Conservation (phyloP, 2,113 vertebrate genomes). For the Calidris pugnax region DNA sequence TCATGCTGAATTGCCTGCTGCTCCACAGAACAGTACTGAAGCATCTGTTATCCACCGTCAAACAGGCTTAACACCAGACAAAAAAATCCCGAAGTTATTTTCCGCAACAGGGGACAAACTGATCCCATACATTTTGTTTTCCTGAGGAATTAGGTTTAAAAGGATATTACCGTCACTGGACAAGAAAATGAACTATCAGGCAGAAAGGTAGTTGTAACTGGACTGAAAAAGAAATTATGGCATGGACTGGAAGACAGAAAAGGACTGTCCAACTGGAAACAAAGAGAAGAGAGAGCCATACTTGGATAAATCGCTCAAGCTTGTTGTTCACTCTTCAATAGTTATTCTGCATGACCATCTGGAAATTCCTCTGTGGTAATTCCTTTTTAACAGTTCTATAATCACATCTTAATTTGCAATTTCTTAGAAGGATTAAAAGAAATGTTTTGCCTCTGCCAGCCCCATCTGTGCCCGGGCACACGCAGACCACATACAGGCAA, state of each 20-base stretch:
- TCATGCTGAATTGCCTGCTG: not conserved
- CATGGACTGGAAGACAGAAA: not conserved
- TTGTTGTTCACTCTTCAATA: not conserved
- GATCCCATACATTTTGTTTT: not conserved
- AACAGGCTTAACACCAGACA: not conserved
- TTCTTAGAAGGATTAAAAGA: conserved; percentile 59
- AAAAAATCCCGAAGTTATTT: not conserved
- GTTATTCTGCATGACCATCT: conserved; percentile 51
- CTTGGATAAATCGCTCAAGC: conserved; percentile 13
- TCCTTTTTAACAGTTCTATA: conserved; percentile 44
- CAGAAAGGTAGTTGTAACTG: not conserved
- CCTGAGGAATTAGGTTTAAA: not conserved
- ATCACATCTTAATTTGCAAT: conserved; percentile 55
- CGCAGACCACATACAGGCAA: not conserved
- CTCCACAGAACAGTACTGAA: not conserved
- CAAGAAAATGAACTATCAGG: not conserved
- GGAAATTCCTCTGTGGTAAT: conserved; percentile 41
- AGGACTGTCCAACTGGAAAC: not conserved
- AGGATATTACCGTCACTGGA: not conserved
- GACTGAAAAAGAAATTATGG: not conserved
- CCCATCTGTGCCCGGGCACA: conserved; percentile 4
- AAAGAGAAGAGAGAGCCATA: not conserved
- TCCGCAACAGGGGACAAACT: not conserved
- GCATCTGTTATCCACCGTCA: not conserved
- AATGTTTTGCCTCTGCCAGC: not conserved